A percentile compares a stretch with the other conserved stretches of the same genome.
Conservation (phyloP, 2,888 invertebrate genomes). For the Cybosia mesomella region DNA sequence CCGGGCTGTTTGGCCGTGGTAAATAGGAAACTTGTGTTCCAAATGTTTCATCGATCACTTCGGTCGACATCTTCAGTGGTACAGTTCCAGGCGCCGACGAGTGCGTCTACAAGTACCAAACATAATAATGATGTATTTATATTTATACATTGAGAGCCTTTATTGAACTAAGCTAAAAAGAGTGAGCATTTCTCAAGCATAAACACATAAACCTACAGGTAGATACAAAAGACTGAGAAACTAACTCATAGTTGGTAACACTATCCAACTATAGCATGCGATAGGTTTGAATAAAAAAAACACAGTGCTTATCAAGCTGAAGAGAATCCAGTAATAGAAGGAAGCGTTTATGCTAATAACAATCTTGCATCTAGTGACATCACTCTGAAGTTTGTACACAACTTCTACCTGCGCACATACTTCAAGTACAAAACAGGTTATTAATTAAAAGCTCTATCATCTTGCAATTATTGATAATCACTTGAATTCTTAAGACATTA, state of each 20-base stretch:
- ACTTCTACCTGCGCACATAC: neutral
- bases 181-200: neutral
- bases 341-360: slow-evolving; percentile 33
- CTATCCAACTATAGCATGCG: neutral
- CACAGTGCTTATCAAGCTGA: neutral
- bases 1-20: too few relatives aligned
- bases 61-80: too few relatives aligned
- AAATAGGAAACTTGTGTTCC: too few relatives aligned
- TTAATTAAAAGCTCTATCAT: slow-evolving; percentile 15
- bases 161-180: neutral
- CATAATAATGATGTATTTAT: neutral
- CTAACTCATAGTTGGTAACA: neutral
- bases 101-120: too few relatives aligned
- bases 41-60: too few relatives aligned
- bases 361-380: slow-evolving; percentile 13
- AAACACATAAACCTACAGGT: neutral
- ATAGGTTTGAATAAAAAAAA: neutral
- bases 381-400: neutral
- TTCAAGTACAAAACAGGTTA: slow-evolving; percentile 2
- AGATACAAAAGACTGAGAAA: neutral
- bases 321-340: slow-evolving; percentile 7
- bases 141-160: neutral
- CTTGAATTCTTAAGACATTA: slow-evolving; percentile 4
- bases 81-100: too few relatives aligned
- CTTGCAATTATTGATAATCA: slow-evolving; percentile 16